Conservation (phyloP, 2,888 invertebrate species). For the Sturmia bella region DNA sequence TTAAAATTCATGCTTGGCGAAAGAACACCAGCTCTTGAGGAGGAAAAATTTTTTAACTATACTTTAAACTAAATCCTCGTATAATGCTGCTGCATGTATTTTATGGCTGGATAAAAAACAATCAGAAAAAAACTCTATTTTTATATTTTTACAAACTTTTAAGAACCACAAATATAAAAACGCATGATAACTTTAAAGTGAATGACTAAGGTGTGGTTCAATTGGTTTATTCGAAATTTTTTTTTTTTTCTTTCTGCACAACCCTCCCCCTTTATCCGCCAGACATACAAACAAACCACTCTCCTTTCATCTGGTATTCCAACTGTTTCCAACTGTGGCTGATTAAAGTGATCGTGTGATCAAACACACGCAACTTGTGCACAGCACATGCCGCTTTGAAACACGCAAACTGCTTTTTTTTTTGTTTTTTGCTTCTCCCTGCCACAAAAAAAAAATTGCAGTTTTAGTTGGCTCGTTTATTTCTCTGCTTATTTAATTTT, state of each 20-base stretch:
- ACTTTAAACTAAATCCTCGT: conserved; percentile 9
- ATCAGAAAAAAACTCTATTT: background rate
- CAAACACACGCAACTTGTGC: conserved; percentile 70
- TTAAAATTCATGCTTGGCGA: too few species aligned
- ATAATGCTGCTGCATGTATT: conserved; percentile 22
- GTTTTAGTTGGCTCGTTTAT: conserved; percentile 17
- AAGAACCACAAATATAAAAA: conserved; percentile 56
- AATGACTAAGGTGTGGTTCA: conserved; percentile 69
- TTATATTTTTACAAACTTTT: conserved; percentile 47
- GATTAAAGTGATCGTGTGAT: conserved; percentile 68
- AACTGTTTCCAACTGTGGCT: conserved; percentile 39
- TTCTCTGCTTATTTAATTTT: conserved; percentile 20
- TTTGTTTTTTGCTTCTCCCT: background rate
- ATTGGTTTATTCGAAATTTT: conserved; percentile 26
- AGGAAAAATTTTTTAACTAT: too few species aligned
- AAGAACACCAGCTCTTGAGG: too few species aligned
- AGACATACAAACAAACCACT: background rate
- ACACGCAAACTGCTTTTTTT: conserved; percentile 58
- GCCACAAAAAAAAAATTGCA: conserved; percentile 35
- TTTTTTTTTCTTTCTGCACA: background rate
- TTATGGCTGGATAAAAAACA: conserved; percentile 2
- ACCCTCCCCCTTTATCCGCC: background rate
- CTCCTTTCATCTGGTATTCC: conserved; percentile 18
- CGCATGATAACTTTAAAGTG: conserved; percentile 59
- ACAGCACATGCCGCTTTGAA: conserved; percentile 69